These are phyloP conservation scores for Prionailurus bengalensis DNA, from an alignment of 2,113 vertebrate species.

Conservation along the genomic window DNA sequence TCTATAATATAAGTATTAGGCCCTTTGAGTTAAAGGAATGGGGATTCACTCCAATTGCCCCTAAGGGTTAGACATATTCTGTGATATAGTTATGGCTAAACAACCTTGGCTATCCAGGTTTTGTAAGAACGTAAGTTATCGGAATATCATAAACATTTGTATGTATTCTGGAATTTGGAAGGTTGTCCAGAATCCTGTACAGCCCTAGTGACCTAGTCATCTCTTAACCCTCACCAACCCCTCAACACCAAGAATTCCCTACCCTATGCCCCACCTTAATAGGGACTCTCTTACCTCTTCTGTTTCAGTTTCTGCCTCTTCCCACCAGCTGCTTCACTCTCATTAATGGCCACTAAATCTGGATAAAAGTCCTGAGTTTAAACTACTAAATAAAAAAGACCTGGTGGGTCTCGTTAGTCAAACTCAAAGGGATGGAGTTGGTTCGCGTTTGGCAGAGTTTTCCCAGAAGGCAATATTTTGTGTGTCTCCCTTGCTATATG, in stretches of 20 bases:
- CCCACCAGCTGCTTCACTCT: not conserved
- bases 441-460: not conserved
- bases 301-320: not conserved
- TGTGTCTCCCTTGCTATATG: not conserved
- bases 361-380: not conserved
- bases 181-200: not conserved
- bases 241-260: not conserved
- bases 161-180: not conserved
- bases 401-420: not conserved
- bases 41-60: not conserved
- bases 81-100: not conserved
- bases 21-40: constrained; percentile 34
- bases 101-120: not conserved
- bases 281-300: not conserved
- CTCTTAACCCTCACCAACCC: not conserved
- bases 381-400: constrained; percentile 16
- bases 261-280: not conserved
- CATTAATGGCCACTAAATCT: not conserved
- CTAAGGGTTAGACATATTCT: not conserved
- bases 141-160: not conserved
- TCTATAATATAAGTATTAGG: not conserved
- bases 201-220: not conserved
- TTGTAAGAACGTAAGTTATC: not conserved
- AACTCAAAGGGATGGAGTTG: not conserved
- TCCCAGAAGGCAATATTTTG: not conserved